These are phyloP conservation scores for Gonocerus acuteangulatus DNA, from an alignment of 2,888 invertebrate species.

Conservation along the genomic window DNA sequence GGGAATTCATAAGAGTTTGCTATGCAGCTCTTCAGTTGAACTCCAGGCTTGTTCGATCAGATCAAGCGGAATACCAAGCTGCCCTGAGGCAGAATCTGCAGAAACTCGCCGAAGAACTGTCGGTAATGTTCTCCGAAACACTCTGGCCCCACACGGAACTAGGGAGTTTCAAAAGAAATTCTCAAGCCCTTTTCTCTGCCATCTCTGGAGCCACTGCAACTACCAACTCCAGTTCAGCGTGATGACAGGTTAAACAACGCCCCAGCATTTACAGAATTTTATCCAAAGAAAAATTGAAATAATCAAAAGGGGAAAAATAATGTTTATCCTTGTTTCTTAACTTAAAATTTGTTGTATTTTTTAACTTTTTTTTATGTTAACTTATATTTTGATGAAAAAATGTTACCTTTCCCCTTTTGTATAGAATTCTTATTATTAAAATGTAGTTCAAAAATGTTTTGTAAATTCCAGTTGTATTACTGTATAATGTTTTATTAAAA, in stretches of 20 bases:
- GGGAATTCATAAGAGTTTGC: conserved; percentile 85
- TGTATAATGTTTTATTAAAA: no score
- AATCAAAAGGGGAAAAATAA: neutral
- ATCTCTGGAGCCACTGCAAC: conserved; percentile 70
- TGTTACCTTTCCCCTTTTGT: neutral
- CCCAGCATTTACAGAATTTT: neutral
- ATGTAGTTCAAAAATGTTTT: no score
- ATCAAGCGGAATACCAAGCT: conserved; percentile 89
- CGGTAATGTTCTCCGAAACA: conserved; percentile 65
- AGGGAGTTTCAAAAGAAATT: conserved; percentile 61
- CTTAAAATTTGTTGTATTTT: neutral
- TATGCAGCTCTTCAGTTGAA: conserved; percentile 84
- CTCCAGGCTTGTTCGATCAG: conserved; percentile 74
- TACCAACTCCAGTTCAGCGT: conserved; percentile 52
- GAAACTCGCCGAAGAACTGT: conserved; percentile 71
- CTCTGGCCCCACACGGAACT: conserved; percentile 54
- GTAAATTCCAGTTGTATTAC: no score
- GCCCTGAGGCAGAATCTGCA: conserved; percentile 78
- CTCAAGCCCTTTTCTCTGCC: conserved; percentile 66
- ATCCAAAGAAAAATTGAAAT: neutral
- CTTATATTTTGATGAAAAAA: neutral
- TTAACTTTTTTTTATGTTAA: neutral
- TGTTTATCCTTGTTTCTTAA: neutral
- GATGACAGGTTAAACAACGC: neutral
- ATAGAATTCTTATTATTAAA: no score